Conservation (phyloP, 2,888 invertebrate genomes). For the Diplazon laetatorius region DNA sequence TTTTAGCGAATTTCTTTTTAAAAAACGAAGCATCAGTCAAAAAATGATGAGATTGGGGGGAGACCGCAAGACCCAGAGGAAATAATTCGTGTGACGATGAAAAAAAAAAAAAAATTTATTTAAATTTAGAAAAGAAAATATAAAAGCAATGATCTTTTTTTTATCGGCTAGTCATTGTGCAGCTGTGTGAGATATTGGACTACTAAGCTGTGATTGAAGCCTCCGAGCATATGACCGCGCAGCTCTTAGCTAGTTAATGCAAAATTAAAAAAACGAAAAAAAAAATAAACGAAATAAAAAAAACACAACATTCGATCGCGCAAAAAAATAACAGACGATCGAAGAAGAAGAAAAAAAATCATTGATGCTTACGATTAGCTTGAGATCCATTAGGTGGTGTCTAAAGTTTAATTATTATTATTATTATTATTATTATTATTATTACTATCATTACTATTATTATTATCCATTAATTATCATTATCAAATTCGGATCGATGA, state of each 20-base stretch:
- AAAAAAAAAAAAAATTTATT: conserved; percentile 4
- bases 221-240: conserved; percentile 80
- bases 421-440: conserved; percentile 13
- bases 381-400: conserved; percentile 42
- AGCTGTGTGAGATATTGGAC: conserved; percentile 80
- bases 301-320: no score
- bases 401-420: conserved; percentile 35
- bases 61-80: neutral
- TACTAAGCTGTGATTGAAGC: conserved; percentile 81
- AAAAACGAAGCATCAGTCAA: no score
- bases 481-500: conserved; percentile 5
- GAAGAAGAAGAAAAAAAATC: conserved; percentile 16
- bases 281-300: conserved; percentile 36
- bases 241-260: conserved; percentile 76
- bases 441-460: conserved; percentile 11
- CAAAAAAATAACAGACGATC: conserved; percentile 45
- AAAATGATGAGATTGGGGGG: neutral
- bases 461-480: conserved; percentile 7
- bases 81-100: conserved; percentile 13
- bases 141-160: conserved; percentile 76
- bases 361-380: conserved; percentile 28
- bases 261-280: conserved; percentile 55
- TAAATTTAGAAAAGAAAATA: neutral
- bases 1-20: no score
- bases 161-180: conserved; percentile 81